These are phyloP conservation scores for Suillia variegata DNA, from an alignment of 2,888 invertebrate genomes.

Conservation along the genomic window DNA sequence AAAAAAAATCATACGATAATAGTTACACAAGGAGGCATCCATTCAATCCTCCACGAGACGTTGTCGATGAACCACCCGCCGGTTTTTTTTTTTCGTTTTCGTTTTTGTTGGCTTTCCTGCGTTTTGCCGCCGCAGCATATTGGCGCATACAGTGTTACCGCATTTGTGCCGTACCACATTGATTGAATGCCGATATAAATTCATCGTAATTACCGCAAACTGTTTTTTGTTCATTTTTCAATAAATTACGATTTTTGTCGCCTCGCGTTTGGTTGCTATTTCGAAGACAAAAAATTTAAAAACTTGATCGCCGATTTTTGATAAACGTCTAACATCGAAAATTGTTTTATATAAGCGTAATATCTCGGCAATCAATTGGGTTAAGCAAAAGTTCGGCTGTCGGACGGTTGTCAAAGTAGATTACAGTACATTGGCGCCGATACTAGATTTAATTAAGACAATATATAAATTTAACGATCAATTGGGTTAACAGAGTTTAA, in stretches of 20 bases:
- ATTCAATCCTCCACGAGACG: constrained; percentile 3
- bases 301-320: too few species aligned
- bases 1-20: background rate
- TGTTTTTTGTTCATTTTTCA: background rate
- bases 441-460: too few species aligned
- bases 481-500: too few species aligned
- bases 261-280: background rate
- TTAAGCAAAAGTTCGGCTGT: too few species aligned
- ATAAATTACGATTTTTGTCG: background rate
- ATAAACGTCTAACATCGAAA: too few species aligned
- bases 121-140: constrained; percentile 28
- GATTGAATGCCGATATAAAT: constrained; percentile 17
- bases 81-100: constrained; percentile 26
- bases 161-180: background rate
- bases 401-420: too few species aligned
- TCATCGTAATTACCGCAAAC: constrained; percentile 12
- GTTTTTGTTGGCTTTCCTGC: constrained; percentile 33
- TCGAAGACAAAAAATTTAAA: too few species aligned
- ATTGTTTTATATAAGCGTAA: too few species aligned
- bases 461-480: too few species aligned
- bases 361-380: too few species aligned
- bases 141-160: background rate
- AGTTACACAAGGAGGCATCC: background rate
- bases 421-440: too few species aligned
- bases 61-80: constrained; percentile 8